Base-by-base conservation (phyloP, 2,113 vertebrate species). In the Sebastes fasciatus region DNA sequence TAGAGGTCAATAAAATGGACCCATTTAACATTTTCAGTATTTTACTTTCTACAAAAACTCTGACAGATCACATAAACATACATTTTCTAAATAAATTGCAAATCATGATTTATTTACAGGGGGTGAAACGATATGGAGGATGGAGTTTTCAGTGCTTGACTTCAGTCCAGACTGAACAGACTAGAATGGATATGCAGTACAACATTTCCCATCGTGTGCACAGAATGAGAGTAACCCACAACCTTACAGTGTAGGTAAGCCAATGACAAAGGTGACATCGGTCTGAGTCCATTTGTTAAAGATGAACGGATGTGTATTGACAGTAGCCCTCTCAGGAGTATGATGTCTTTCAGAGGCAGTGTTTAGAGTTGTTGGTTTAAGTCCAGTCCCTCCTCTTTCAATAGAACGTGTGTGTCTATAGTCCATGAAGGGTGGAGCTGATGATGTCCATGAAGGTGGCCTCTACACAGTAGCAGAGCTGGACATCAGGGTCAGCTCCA, bases 371-470 rank as follows among this genome's bases (percentile, higher is more conserved):
- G 74, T 23, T 65, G 21, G 54, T 82, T 66, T 48, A 43, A 52
- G 67, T 61, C 55, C 2, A 21, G 55, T 82, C 66, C 48, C 51
- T 54, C 46, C 46, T 21, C 57, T 45, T 26, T 48, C 17, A 62
- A 43, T 4, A 58, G 4, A 57, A 13, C n/a, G 0, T 42, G 26
- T 69, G 43, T 17, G 14, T 54, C 77, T 93, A 94, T 51, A 94
- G 84, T 76, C 92, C 85, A 0, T 96, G 96, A 61, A 97, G 96
- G 8, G 96, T 98, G 93, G 97, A 97, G 93, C 96, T 96, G 83
- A 99, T 98, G 17, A 99, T 99, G 82, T 99, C 97, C 88, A 98
- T 96, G 92, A 99, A 97, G 42, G 98, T 98, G 78, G 94, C 97
- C 86, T 99, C 98, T 26, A 99, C 94, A 73, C 97, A 97, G 80